Evolutionary conservation across 2,888 invertebrate genomes (phyloP).

Genomic region (Leucophenga maculata): DNA sequence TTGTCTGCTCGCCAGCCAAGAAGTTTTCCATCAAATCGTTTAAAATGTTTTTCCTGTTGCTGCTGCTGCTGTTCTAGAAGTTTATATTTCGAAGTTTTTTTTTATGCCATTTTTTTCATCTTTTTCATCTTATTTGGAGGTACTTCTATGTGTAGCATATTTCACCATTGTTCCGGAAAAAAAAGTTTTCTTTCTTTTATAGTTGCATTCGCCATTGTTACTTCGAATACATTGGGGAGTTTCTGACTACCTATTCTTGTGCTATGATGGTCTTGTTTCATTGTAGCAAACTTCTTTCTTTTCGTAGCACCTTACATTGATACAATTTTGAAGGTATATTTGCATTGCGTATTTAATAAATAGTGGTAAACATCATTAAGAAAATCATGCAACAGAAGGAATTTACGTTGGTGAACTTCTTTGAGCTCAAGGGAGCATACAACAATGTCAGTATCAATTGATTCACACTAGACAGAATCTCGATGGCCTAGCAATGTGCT

Average conservation of each 20-base stretch:
- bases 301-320: not conserved
- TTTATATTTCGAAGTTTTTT: slow-evolving; percentile 15
- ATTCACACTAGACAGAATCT: no score
- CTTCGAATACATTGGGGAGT: slow-evolving; percentile 14
- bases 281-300: not conserved
- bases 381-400: no score
- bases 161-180: slow-evolving; percentile 57
- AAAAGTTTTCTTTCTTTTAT: slow-evolving; percentile 18
- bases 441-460: no score
- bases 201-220: slow-evolving; percentile 31
- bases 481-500: no score
- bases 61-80: slow-evolving; percentile 30
- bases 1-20: slow-evolving; percentile 2
- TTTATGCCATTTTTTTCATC: slow-evolving; percentile 41
- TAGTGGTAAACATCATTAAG: no score
- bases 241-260: slow-evolving; percentile 7
- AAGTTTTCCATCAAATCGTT: slow-evolving; percentile 58
- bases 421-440: no score
- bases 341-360: no score
- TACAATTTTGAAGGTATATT: no score
- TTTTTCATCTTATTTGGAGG: slow-evolving; percentile 29
- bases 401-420: no score
- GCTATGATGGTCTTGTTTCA: not conserved
- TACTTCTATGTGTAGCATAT: slow-evolving; percentile 43
- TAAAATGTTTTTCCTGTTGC: slow-evolving; percentile 57